phyloP scores from a whole-genome alignment of 2,797 vertebrate species.

The Cryptoprocta ferox region DNA sequence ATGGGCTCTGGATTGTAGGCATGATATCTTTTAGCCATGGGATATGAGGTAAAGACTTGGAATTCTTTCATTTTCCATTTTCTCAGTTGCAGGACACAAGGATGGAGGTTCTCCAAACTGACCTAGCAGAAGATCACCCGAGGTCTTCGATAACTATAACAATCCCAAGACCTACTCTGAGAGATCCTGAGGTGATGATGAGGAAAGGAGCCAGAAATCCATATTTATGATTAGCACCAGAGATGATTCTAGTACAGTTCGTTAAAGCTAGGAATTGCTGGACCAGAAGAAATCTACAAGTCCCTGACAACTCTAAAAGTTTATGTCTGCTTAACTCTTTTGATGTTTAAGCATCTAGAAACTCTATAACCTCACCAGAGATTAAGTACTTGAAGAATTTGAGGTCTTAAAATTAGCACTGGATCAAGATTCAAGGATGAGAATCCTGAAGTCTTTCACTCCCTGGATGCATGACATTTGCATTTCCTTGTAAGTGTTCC shows the following conservation, averaged over 20 bases:
- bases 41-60: not conserved
- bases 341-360: not conserved
- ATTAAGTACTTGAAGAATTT: conserved; percentile 4
- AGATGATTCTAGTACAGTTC: not conserved
- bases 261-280: not conserved
- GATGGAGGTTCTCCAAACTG: not conserved
- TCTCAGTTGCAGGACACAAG: not conserved
- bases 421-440: not conserved
- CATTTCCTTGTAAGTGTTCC: not conserved
- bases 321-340: not conserved
- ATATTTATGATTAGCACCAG: not conserved
- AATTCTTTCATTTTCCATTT: conserved; percentile 28
- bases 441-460: not conserved
- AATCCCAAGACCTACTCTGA: not conserved
- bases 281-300: not conserved
- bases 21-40: not conserved
- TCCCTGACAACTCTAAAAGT: not conserved
- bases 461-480: not conserved
- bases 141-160: not conserved
- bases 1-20: not conserved
- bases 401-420: conserved; percentile 24
- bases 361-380: not conserved
- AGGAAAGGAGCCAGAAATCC: not conserved
- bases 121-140: not conserved
- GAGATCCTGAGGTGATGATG: not conserved